Base-by-base conservation (phyloP, 2,113 vertebrate genomes). In the Hyla sarda region DNA sequence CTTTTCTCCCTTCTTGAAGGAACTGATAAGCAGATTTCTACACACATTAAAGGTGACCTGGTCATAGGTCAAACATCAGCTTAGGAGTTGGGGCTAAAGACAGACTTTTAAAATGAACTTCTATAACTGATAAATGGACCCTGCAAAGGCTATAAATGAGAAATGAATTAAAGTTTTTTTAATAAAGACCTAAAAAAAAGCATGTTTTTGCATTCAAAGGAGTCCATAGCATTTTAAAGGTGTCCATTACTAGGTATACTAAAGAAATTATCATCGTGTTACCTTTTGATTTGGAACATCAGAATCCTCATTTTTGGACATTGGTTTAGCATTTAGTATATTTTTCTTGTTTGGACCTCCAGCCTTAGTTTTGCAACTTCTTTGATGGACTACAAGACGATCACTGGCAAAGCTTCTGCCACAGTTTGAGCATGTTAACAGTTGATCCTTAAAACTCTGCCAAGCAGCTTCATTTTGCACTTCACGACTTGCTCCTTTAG, bases 241-340 rank as follows among this genome's bases (percentile, higher is more conserved):
- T n/a, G n/a, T n/a, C n/a, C n/a, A 14, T 23, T 41, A 41, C 41
- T 37, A 41, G 13, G 8, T 12, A 71, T 32, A 71, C 2, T 25
- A 17, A 5, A 80, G 6, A 62, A 14, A 23, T 25, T 78, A 77
- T 56, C 19, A 80, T 3, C 52, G n/a, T 82, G 67, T 93, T 92
- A 94, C 92, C 93, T 94, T 92, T 14, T 89, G 78, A 71, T 67
- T 54, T 0, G 25, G 0, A 5, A 28, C 3, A 56, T 83, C 19
- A 21, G 67, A n/a, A 52, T 74, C 37, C 1, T 8, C 1, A 0
- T 74, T 86, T 82, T 45, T 84, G 54, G 74, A 87, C 50, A 0
- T 67, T 88, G 65, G 69, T 62, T 14, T 69, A 48, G 13, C n/a
- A 21, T 1, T n/a, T 21, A 19, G 50, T 41, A 50, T 85, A 65